Conservation (phyloP, 2,888 invertebrate genomes). For the Gibbula magus region DNA sequence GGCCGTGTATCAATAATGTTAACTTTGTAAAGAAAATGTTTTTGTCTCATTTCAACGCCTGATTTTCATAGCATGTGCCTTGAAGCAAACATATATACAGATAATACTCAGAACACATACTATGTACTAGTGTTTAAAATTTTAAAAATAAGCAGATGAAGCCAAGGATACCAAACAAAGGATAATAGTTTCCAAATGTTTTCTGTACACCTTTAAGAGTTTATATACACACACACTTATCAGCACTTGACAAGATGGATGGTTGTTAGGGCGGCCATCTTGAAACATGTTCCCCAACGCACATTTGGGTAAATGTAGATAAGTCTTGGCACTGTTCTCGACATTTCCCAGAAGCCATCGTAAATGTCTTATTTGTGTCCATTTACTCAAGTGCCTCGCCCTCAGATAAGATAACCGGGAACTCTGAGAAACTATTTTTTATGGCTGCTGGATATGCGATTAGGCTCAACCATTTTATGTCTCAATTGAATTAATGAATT, state of each 20-base stretch:
- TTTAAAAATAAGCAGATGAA: too few species aligned
- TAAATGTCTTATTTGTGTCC: conserved; percentile 11
- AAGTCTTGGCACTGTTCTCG: neutral
- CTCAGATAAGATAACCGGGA: neutral
- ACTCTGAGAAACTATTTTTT: neutral
- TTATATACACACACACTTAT: neutral
- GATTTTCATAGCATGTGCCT: too few species aligned
- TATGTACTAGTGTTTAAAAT: too few species aligned
- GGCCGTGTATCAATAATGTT: too few species aligned
- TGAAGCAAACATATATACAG: too few species aligned
- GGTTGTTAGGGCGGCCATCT: neutral
- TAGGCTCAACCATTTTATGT: neutral
- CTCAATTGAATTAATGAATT: neutral
- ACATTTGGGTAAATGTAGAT: neutral
- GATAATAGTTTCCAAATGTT: too few species aligned
- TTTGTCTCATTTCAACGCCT: too few species aligned
- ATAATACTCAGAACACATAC: too few species aligned
- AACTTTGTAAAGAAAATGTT: too few species aligned
- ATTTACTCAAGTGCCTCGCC: neutral
- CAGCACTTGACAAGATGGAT: neutral
- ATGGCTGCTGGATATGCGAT: conserved; percentile 1
- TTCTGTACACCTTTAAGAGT: too few species aligned
- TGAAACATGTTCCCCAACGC: neutral
- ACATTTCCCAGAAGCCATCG: neutral
- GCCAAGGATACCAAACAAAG: too few species aligned